Evolutionary conservation across 2,888 invertebrate species (phyloP).

Genomic region (Oxyteleia sp.): DNA sequence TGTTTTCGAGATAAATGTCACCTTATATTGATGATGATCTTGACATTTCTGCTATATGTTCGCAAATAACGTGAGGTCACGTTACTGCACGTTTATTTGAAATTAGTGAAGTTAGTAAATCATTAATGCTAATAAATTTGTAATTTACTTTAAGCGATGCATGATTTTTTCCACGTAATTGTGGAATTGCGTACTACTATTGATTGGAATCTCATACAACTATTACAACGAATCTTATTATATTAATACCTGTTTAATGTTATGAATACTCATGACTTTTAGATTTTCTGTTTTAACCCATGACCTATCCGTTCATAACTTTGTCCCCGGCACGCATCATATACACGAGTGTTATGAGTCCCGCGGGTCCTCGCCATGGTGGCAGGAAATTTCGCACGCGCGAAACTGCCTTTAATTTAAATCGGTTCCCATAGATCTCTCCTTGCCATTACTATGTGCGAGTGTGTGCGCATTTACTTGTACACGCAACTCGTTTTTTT

Average conservation of each 20-base stretch:
- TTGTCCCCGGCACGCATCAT: conserved; percentile 35
- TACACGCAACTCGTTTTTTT: conserved; percentile 39
- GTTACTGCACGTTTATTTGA: too few relatives aligned
- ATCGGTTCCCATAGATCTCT: conserved; percentile 80
- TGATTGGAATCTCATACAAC: too few relatives aligned
- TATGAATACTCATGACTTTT: conserved; percentile 45
- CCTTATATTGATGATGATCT: too few relatives aligned
- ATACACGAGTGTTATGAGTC: conserved; percentile 64
- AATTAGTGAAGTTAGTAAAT: too few relatives aligned
- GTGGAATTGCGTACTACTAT: too few relatives aligned
- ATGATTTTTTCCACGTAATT: too few relatives aligned
- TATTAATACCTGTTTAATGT: conserved; percentile 32
- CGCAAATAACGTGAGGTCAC: too few relatives aligned
- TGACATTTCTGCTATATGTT: too few relatives aligned
- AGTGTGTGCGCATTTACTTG: conserved; percentile 60
- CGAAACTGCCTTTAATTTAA: conserved; percentile 81
- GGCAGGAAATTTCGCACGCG: conserved; percentile 67
- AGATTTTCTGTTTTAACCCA: conserved; percentile 46
- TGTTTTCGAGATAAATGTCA: too few relatives aligned
- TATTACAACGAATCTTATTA: too few relatives aligned
- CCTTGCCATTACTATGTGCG: conserved; percentile 74
- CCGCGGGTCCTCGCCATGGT: conserved; percentile 54
- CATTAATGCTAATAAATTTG: too few relatives aligned
- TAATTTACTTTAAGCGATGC: too few relatives aligned
- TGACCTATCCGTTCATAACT: conserved; percentile 50